These are phyloP conservation scores for Clupea harengus DNA, from an alignment of 2,113 vertebrate species.

Conservation along the genomic window DNA sequence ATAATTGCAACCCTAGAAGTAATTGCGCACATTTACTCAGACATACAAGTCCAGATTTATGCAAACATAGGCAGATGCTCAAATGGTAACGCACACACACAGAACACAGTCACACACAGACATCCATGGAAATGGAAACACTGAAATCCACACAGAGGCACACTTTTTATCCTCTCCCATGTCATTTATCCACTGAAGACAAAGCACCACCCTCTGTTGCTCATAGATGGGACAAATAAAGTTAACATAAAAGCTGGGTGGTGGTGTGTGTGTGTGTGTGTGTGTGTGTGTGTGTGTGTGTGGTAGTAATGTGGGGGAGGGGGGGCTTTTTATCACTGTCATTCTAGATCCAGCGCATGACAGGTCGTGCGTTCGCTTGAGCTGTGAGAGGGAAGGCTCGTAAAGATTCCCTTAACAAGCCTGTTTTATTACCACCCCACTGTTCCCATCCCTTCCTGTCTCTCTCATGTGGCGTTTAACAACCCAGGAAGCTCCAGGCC, in stretches of 20 bases:
- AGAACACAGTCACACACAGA: neutral
- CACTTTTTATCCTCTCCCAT: neutral
- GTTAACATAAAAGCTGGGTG: neutral
- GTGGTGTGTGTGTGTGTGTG: neutral
- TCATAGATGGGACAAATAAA: neutral
- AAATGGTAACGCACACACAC: neutral
- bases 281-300: neutral
- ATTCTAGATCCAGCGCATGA: slow-evolving; percentile 42
- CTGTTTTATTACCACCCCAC: slow-evolving; percentile 60
- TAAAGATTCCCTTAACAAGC: slow-evolving; percentile 63
- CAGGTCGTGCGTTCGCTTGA: slow-evolving; percentile 50
- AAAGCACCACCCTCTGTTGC: neutral
- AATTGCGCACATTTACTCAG: neutral
- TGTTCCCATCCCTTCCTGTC: slow-evolving; percentile 55
- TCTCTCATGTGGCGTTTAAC: too few species aligned
- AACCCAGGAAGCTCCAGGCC: too few species aligned
- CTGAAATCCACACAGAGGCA: neutral
- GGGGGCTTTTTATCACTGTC: slow-evolving; percentile 25
- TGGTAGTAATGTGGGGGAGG: neutral
- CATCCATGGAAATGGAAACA: neutral
- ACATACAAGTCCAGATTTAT: neutral
- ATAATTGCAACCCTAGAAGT: neutral
- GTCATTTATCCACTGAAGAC: neutral
- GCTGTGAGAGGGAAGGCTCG: slow-evolving; percentile 47
- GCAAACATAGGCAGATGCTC: neutral